These are phyloP conservation scores for Tenrec ecaudatus DNA, from an alignment of 2,113 vertebrate genomes.

Conservation along the genomic window DNA sequence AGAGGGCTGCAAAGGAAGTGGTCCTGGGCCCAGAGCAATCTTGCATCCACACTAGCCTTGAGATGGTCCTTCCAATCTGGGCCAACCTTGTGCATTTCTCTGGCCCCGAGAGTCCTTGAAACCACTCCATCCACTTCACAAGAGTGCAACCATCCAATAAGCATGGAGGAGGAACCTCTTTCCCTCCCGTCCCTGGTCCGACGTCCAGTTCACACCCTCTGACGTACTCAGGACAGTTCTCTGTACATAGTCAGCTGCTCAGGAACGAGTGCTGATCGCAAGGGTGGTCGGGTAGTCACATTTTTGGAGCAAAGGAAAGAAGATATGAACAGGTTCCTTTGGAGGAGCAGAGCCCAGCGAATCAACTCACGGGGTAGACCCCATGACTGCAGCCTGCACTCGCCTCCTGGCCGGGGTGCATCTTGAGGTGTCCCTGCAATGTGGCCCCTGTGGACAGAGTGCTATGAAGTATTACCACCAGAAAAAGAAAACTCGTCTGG, in stretches of 20 bases:
- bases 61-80: background rate
- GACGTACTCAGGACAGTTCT: background rate
- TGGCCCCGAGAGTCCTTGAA: background rate
- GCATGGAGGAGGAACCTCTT: background rate
- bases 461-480: slow-evolving; percentile 35
- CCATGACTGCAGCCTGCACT: background rate
- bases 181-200: background rate
- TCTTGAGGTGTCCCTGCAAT: background rate
- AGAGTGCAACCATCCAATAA: background rate
- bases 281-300: background rate
- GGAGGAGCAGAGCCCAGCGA: background rate
- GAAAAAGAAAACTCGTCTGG: slow-evolving; percentile 26
- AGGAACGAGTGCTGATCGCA: background rate
- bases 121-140: background rate
- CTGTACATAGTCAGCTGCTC: background rate
- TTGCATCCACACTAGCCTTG: background rate
- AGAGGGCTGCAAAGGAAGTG: background rate
- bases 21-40: background rate
- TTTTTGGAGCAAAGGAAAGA: background rate
- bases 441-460: slow-evolving; percentile 4
- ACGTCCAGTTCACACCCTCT: background rate
- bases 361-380: background rate
- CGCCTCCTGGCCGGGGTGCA: background rate
- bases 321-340: background rate
- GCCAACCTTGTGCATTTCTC: background rate